A percentile compares a stretch with the other conserved stretches of the same genome.
Evolutionary conservation across 2,797 vertebrate species (phyloP).

Genomic region (Crocodylus rhombifer): DNA sequence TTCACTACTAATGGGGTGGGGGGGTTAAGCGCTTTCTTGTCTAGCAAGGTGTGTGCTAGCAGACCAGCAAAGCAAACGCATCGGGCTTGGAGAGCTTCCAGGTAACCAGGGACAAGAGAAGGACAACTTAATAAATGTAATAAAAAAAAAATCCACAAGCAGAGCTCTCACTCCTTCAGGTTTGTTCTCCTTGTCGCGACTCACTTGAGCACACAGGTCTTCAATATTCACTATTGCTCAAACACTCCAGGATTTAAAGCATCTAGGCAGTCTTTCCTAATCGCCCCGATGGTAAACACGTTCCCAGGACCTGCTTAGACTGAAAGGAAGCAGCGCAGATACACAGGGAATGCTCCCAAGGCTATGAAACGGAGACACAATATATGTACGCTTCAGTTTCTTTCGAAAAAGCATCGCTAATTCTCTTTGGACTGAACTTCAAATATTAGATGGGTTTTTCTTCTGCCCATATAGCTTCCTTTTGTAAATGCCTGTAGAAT

Average conservation of each 20-base stretch:
- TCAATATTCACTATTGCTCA: background rate
- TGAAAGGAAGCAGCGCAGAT: background rate
- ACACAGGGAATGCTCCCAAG: background rate
- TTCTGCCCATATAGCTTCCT: background rate
- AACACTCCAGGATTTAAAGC: background rate
- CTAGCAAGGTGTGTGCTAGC: background rate
- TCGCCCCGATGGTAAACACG: background rate
- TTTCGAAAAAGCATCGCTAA: background rate
- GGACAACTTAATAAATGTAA: background rate
- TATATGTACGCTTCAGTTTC: background rate
- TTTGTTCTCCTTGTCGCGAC: background rate
- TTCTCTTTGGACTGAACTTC: background rate
- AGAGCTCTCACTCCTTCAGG: background rate
- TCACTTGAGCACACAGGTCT: background rate
- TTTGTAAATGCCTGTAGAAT: background rate
- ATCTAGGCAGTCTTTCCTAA: background rate
- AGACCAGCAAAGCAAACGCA: background rate
- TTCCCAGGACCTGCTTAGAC: accelerated
- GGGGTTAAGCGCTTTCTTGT: background rate
- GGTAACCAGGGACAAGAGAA: background rate
- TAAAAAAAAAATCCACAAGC: background rate
- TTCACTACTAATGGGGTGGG: background rate
- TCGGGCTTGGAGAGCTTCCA: background rate
- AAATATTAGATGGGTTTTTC: background rate
- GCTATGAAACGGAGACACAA: background rate